phyloP scores from a whole-genome alignment of 2,113 vertebrate genomes.

The Syngnathoides biaculeatus region DNA sequence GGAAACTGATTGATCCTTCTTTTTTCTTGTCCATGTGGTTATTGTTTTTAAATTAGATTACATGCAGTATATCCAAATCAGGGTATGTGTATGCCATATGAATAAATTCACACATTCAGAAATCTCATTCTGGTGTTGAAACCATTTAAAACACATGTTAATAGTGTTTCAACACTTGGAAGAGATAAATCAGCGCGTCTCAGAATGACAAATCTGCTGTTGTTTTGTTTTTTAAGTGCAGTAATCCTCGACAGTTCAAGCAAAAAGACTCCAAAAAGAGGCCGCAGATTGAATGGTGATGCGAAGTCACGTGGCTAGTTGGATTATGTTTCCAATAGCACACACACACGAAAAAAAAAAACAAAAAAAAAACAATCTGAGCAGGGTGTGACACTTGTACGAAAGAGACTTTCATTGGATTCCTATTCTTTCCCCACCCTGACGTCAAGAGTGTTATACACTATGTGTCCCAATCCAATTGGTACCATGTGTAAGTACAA shows the following conservation, averaged over 20 bases:
- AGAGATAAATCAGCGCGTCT: conserved; percentile 26
- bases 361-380: conserved; percentile 5
- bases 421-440: conserved; percentile 17
- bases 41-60: background rate
- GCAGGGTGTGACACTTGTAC: conserved; percentile 8
- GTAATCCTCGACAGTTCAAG: conserved; percentile 30
- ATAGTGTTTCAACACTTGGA: conserved; percentile 11
- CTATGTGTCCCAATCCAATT: conserved; percentile 46
- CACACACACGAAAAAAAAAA: conserved; percentile 4
- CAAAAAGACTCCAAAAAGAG: conserved; percentile 30
- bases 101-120: background rate
- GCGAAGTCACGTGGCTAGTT: conserved; percentile 16
- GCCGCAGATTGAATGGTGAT: conserved; percentile 28
- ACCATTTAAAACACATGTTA: background rate
- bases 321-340: conserved; percentile 33
- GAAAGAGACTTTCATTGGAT: conserved; percentile 15
- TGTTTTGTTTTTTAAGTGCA: conserved; percentile 29
- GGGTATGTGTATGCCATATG: background rate
- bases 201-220: conserved; percentile 26
- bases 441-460: conserved; percentile 30
- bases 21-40: background rate
- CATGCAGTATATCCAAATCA: background rate
- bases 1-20: background rate
- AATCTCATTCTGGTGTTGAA: background rate
- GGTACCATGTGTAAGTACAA: conserved; percentile 54